A percentile compares a stretch with the other conserved stretches of the same genome.
phyloP scores from a whole-genome alignment of 2,888 invertebrate genomes.

The Drosophila suboccidentalis region DNA sequence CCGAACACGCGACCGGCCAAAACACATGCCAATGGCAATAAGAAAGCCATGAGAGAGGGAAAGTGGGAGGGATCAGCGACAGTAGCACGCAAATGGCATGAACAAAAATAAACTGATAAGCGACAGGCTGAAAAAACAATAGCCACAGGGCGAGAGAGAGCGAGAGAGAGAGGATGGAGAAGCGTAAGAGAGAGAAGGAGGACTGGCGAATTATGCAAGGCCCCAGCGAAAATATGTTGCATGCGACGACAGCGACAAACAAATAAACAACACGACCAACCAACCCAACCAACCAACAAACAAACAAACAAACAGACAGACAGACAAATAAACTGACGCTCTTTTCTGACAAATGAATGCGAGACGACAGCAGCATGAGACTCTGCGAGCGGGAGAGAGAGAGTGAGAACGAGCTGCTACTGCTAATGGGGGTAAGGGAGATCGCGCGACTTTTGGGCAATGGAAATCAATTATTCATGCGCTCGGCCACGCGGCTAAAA shows the following conservation, averaged over 20 bases:
- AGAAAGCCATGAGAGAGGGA: slow-evolving; percentile 1
- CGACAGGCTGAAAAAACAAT: slow-evolving; percentile 69
- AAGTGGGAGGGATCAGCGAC: slow-evolving; percentile 53
- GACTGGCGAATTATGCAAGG: slow-evolving; percentile 53
- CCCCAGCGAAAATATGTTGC: slow-evolving; percentile 70
- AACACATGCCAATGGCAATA: slow-evolving; percentile 63
- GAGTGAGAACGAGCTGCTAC: background rate
- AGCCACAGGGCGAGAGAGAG: background rate
- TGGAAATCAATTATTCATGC: slow-evolving; percentile 83
- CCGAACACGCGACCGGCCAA: slow-evolving; percentile 49
- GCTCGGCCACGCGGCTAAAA: slow-evolving; percentile 73
- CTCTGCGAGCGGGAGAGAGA: background rate
- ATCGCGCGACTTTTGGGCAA: slow-evolving; percentile 55
- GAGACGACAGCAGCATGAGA: slow-evolving; percentile 43
- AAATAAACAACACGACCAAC: slow-evolving; percentile 61
- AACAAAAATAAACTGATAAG: slow-evolving; percentile 76
- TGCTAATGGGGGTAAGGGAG: background rate
- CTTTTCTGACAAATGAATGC: slow-evolving; percentile 71
- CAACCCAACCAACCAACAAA: slow-evolving; percentile 32
- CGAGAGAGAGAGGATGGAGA: background rate
- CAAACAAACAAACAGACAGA: slow-evolving; percentile 25
- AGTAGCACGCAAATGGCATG: slow-evolving; percentile 65
- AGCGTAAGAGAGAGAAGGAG: background rate
- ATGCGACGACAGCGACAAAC: slow-evolving; percentile 69
- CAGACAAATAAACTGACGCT: slow-evolving; percentile 62